Evolutionary conservation across 2,113 vertebrate genomes (phyloP), one percentile per base, ranked within the genome.

Genomic region (Nematolebias whitei): DNA sequence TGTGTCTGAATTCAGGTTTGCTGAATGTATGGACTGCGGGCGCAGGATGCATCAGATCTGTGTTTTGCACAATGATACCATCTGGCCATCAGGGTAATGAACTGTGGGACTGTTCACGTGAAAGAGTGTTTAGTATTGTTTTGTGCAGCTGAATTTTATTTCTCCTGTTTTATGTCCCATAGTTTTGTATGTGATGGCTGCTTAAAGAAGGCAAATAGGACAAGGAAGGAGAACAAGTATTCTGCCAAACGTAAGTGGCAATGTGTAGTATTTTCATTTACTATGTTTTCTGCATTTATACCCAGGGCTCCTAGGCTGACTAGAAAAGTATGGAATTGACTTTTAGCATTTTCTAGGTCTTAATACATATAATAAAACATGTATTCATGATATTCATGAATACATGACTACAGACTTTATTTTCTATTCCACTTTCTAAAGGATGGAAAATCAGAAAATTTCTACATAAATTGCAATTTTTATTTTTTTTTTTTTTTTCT

Each of bases 11-110:
- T 90, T 14, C 75, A 99, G 97, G 76, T 95, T 98, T 92, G 97
- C 97, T 88, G 96, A 99, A 92, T 99, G 98, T 93, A 91, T 93
- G 78, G 98, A 99, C 71, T 99, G 98, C 87, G 96, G 97, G 60
- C 94, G 98, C 82, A 96, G 97, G 87, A 98, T 99, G 98, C 98
- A 99, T 85, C 97, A 99, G 90, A 98, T 99, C 53, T 99, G 98
- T 87, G 96, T 98, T 68, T 93, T 99, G 78, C 98, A 99, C 86
- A 91, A 99, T 69, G 97, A 99, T 24, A 94, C 94, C 22, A 99
- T 99, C 85, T 99, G 98, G 98, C 97, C 97, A 39, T 79, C 87
- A 39, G 98, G 98, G 98, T 99, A 40, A 94, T 93, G 20, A 19
- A 13, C 29, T 47, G 2, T 14, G 22, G 62, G 53, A 10, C 14